Evolutionary conservation across 2,888 invertebrate genomes (phyloP), one percentile per base, ranked within the genome.

Genomic region (Tiliacea citrago): DNA sequence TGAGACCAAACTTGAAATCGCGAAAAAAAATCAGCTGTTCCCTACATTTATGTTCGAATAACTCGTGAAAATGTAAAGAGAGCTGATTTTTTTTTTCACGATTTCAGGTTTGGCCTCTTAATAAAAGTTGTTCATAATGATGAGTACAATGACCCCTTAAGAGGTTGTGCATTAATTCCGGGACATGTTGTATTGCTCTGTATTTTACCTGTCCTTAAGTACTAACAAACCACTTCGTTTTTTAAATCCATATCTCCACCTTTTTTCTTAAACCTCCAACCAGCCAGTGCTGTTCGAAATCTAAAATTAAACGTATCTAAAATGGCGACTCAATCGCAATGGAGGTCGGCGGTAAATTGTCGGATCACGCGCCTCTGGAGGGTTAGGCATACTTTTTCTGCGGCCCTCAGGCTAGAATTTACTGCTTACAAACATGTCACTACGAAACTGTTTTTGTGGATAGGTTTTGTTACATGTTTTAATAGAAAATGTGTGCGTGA

Each of bases 301-400:
- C 67, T 58, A 77, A 82, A 86, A 86, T 77, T 77, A 84, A 82
- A 75, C 82, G 74, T 77, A 77, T 82, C 79, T 79, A 85, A 78
- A 85, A 85, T 83, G 86, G 77, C 77, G 80, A 70, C 71, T 75
- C 83, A 83, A 90, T 90, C 88, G 86, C 86, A 83, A 85, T 88
- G 85, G 89, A 90, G 87, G 87, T 83, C 87, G 83, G 87, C 85
- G 86, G 89, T 90, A 91, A 93, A 92, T 92, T 90, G 90, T 88
- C 85, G 85, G 90, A 92, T 92, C 93, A 92, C 90, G 91, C 89
- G 90, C 88, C 90, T 89, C 90, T 83, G 68, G 88, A 85, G 90
- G 88, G 88, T 89, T 90, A 89, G 91, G 90, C 90, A 89, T 92
- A 92, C 91, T 93, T 93, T 94, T 93, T 92, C 91, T 92, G 87